These are phyloP conservation scores for Proisotoma minuta DNA, from an alignment of 2,888 invertebrate genomes.

Conservation along the genomic window DNA sequence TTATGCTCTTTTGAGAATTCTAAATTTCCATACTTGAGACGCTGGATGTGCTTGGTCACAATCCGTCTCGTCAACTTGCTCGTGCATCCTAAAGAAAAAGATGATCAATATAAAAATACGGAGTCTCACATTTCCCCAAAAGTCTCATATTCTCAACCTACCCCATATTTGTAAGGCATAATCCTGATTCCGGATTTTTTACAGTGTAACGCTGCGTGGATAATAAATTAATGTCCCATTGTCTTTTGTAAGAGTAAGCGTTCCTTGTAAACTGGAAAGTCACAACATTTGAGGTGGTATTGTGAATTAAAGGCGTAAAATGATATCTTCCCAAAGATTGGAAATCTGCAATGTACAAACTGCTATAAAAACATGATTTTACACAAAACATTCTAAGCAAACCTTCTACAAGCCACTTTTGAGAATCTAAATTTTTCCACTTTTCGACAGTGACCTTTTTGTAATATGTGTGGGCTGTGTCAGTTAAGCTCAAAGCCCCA, in stretches of 20 bases:
- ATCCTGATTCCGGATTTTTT: slow-evolving; percentile 26
- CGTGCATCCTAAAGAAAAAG: neutral
- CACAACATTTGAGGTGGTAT: slow-evolving; percentile 25
- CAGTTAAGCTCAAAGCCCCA: slow-evolving; percentile 24
- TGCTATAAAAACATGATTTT: slow-evolving; percentile 3
- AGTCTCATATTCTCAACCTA: slow-evolving; percentile 1
- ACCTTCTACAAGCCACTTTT: slow-evolving; percentile 35
- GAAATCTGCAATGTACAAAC: slow-evolving; percentile 20
- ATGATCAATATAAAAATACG: neutral
- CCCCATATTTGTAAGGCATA: slow-evolving; percentile 32
- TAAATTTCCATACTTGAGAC: slow-evolving; percentile 33
- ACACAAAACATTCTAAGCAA: neutral
- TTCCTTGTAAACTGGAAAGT: slow-evolving; percentile 32
- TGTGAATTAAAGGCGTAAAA: slow-evolving; percentile 29
- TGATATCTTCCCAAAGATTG: slow-evolving; percentile 30
- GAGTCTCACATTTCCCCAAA: neutral
- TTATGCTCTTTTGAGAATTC: slow-evolving; percentile 22
- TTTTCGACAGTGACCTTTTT: slow-evolving; percentile 28
- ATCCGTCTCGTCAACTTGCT: slow-evolving; percentile 28
- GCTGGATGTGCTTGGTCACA: slow-evolving; percentile 17
- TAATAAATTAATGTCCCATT: slow-evolving; percentile 25
- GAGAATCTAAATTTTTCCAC: slow-evolving; percentile 12
- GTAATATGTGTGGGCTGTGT: slow-evolving; percentile 14
- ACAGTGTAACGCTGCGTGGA: slow-evolving; percentile 24
- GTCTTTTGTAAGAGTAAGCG: slow-evolving; percentile 27